phyloP scores from a whole-genome alignment of 2,888 invertebrate species.

The Leucania comma region DNA sequence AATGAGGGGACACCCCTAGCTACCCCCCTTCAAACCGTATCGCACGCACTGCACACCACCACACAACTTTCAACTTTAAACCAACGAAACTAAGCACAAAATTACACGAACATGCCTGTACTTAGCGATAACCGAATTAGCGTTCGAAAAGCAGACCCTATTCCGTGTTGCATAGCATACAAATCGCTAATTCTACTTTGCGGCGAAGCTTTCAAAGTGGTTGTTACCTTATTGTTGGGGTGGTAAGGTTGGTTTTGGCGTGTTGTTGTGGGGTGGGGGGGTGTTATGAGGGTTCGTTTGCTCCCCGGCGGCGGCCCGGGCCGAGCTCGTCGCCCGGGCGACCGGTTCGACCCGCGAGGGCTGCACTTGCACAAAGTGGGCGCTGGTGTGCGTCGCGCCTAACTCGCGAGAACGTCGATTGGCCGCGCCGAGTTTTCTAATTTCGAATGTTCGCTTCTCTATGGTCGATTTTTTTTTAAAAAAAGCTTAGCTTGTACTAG shows the following conservation, averaged over 20 bases:
- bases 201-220: slow-evolving; percentile 44
- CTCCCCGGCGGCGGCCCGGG: slow-evolving; percentile 80
- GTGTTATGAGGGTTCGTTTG: slow-evolving; percentile 77
- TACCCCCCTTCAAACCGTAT: slow-evolving; percentile 63
- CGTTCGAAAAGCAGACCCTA: slow-evolving; percentile 86
- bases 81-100: slow-evolving; percentile 59
- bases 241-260: slow-evolving; percentile 65
- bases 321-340: slow-evolving; percentile 86
- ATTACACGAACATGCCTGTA: slow-evolving; percentile 62
- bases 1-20: slow-evolving; percentile 79
- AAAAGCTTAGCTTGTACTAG: slow-evolving; percentile 59
- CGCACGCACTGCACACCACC: slow-evolving; percentile 52
- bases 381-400: slow-evolving; percentile 75
- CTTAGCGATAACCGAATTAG: slow-evolving; percentile 85
- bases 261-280: slow-evolving; percentile 55
- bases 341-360: slow-evolving; percentile 74
- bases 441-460: slow-evolving; percentile 66
- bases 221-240: slow-evolving; percentile 47
- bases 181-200: slow-evolving; percentile 82
- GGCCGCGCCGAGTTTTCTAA: slow-evolving; percentile 69
- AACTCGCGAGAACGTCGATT: slow-evolving; percentile 70
- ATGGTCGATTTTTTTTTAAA: slow-evolving; percentile 58
- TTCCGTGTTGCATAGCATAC: slow-evolving; percentile 85
- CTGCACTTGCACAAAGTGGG: slow-evolving; percentile 82
- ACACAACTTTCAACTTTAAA: slow-evolving; percentile 66